phyloP scores from a whole-genome alignment of 2,888 invertebrate species.

The Allygus modestus region DNA sequence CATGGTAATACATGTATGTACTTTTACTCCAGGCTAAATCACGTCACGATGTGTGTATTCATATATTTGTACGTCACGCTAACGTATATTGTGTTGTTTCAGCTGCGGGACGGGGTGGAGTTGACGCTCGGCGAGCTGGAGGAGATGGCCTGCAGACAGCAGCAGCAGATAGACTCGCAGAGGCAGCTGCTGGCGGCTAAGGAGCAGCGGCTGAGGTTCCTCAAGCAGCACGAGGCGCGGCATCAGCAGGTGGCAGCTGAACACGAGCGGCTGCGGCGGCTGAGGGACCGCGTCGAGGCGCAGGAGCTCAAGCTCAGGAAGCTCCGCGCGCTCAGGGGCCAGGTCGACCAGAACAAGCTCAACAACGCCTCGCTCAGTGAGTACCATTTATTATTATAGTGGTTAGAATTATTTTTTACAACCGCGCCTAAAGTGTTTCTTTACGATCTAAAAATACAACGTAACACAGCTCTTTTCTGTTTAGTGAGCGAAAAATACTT shows the following conservation, averaged over 20 bases:
- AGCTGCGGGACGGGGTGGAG: slow-evolving; percentile 78
- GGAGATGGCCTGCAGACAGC: slow-evolving; percentile 98
- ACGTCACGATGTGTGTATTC: too few relatives aligned
- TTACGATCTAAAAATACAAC: too few relatives aligned
- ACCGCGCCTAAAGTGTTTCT: too few relatives aligned
- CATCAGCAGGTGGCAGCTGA: slow-evolving; percentile 89
- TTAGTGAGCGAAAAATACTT: too few relatives aligned
- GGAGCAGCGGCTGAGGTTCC: slow-evolving; percentile 94
- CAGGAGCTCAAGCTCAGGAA: slow-evolving; percentile 96
- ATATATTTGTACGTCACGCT: too few relatives aligned
- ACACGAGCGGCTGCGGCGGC: slow-evolving; percentile 90
- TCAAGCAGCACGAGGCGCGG: slow-evolving; percentile 94
- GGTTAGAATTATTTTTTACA: too few relatives aligned
- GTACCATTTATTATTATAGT: slow-evolving; percentile 75
- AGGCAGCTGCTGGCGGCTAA: slow-evolving; percentile 94
- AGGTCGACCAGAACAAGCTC: slow-evolving; percentile 95
- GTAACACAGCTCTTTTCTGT: too few relatives aligned
- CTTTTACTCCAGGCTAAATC: too few relatives aligned
- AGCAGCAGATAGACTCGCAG: slow-evolving; percentile 98
- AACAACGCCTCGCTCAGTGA: slow-evolving; percentile 94
- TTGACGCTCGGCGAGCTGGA: slow-evolving; percentile 96
- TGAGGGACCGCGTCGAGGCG: slow-evolving; percentile 95
- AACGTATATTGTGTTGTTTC: too few relatives aligned
- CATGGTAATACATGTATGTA: too few relatives aligned
- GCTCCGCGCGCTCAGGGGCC: slow-evolving; percentile 93